Base-by-base conservation (phyloP, 2,888 invertebrate genomes). In the Petrolisthes cinctipes region DNA sequence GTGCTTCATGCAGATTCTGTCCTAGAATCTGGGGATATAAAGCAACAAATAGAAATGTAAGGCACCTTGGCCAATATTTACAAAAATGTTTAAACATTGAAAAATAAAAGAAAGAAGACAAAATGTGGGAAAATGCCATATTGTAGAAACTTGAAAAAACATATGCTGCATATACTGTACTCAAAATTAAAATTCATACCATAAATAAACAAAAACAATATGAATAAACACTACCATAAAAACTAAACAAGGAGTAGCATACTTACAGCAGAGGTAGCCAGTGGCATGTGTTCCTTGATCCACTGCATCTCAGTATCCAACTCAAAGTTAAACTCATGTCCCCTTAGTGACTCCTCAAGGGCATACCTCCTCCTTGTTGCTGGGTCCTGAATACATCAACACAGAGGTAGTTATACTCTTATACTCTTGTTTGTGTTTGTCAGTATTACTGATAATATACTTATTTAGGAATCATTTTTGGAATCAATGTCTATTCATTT, bases 291-390 rank as follows among this genome's bases (percentile, higher is more conserved):
- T 93, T 99, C 99, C 71, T 96, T 95, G 91, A 99, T 96, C 99
- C 99, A 99, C 92, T 97, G 97, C 91, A 97, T 94, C 92, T 99
- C 99, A 0, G 96, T 96, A 81, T 97, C 96, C 80, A 98, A 95
- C 92, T 98, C 98, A 92, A 98, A 98, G 3, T 96, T 96, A 93
- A 98, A 98, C 92, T 98, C 97, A 93, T 99, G 98, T 92, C 96
- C 95, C 88, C 95, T 95, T 14, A 97, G 93, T 17, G 97, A 96
- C 92, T 97, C 97, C 92, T 97, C 97, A 53, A 99, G 94, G 56
- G 96, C 96, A 83, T 95, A 95, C 9, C 96, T 94, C 71, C 98
- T 94, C 90, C 94, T 93, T 4, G 94, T 94, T 0, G 96, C 95
- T 0, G 97, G 97, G 5, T 89, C 90, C 89, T 89, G 83, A 14